phyloP scores from a whole-genome alignment of 2,888 invertebrate species.

The Melieria crassipennis region DNA sequence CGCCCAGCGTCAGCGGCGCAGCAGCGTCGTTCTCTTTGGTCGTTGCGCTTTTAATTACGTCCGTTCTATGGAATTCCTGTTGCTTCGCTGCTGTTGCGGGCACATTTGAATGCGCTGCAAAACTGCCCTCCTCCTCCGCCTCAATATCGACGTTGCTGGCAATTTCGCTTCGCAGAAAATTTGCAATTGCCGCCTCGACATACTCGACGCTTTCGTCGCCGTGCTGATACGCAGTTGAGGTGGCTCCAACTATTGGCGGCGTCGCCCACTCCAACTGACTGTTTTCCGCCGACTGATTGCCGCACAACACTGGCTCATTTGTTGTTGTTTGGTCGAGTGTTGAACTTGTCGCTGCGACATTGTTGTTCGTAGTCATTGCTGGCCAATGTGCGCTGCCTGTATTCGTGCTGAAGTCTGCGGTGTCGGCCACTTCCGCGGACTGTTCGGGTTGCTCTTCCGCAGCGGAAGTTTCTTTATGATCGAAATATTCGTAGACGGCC shows the following conservation, averaged over 20 bases:
- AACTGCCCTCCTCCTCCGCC: too few relatives aligned
- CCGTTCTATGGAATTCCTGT: too few relatives aligned
- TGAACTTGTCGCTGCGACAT: slow-evolving; percentile 7
- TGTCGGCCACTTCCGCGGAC: too few relatives aligned
- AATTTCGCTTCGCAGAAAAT: slow-evolving; percentile 23
- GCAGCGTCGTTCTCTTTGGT: background rate
- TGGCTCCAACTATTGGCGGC: too few relatives aligned
- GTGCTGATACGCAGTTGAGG: background rate
- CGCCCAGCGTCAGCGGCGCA: background rate
- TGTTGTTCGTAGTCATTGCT: background rate
- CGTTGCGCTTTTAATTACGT: slow-evolving; percentile 5
- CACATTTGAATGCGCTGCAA: too few relatives aligned
- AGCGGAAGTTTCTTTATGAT: too few relatives aligned
- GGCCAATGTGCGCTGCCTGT: background rate
- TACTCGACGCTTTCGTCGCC: slow-evolving; percentile 9
- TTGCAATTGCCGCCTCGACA: slow-evolving; percentile 24
- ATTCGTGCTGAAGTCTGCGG: too few relatives aligned
- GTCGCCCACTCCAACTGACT: too few relatives aligned
- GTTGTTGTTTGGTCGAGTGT: slow-evolving; percentile 2
- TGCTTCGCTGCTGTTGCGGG: too few relatives aligned
- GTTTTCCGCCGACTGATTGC: too few relatives aligned
- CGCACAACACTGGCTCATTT: slow-evolving; percentile 11
- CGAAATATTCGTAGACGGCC: too few relatives aligned
- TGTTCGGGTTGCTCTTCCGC: too few relatives aligned
- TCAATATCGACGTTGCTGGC: slow-evolving; percentile 14